Evolutionary conservation across 2,113 vertebrate genomes (phyloP).

Genomic region (Alligator mississippiensis): DNA sequence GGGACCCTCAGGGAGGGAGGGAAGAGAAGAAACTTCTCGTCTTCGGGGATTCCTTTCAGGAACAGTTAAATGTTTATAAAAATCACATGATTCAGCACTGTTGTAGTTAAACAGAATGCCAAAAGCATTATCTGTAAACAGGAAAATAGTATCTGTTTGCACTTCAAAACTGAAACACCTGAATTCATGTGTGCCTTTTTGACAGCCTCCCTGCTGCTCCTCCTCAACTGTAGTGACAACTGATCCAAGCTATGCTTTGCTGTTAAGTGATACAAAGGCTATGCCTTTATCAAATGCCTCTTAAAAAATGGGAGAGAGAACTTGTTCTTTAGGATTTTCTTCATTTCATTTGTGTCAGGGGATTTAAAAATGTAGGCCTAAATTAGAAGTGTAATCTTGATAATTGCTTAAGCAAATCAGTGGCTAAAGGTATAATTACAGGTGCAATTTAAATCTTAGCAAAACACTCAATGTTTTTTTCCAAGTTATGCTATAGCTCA

Average conservation of each 20-base stretch:
- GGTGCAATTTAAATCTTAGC: neutral
- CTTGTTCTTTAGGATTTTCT: neutral
- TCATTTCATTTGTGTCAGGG: neutral
- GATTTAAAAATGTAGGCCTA: neutral
- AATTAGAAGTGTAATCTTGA: neutral
- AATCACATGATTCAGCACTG: neutral
- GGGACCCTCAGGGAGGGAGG: neutral
- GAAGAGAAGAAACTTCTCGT: neutral
- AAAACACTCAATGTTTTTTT: neutral
- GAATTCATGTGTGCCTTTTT: neutral
- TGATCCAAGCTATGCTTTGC: neutral
- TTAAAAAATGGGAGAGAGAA: neutral
- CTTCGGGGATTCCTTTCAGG: neutral
- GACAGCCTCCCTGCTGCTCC: neutral
- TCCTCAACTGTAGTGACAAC: neutral
- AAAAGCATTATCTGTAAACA: neutral
- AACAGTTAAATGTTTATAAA: neutral
- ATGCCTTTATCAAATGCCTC: neutral
- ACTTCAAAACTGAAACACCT: neutral
- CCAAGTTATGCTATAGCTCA: neutral
- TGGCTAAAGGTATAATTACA: neutral
- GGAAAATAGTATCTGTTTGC: neutral
- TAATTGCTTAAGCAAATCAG: neutral
- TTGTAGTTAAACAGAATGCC: neutral
- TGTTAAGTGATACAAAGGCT: neutral